Conservation (phyloP, 2,888 invertebrate species). For the Heliconius erato region DNA sequence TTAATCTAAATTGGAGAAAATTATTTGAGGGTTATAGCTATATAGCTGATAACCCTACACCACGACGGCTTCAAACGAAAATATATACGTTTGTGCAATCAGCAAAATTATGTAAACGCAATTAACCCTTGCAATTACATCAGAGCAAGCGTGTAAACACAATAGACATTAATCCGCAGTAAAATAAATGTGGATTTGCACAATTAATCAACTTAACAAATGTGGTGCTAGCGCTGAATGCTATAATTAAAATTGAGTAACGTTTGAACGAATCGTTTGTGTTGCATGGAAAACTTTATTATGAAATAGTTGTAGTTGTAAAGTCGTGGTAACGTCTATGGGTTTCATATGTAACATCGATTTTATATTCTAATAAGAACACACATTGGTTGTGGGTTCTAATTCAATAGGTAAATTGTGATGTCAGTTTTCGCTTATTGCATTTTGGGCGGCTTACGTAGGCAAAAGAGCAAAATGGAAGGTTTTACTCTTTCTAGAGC, state of each 20-base stretch:
- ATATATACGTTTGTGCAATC: constrained; percentile 4
- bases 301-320: not conserved
- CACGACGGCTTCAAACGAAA: not conserved
- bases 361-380: not conserved
- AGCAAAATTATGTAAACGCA: constrained; percentile 27
- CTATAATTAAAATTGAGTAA: constrained; percentile 17
- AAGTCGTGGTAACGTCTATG: not conserved
- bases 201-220: constrained; percentile 32
- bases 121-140: constrained; percentile 40
- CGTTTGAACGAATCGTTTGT: not conserved
- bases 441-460: no score
- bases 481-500: no score
- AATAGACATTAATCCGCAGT: constrained; percentile 31
- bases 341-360: not conserved
- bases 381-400: no score
- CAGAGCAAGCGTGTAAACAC: constrained; percentile 11
- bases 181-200: constrained; percentile 22
- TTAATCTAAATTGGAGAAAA: no score
- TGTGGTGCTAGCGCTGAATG: not conserved
- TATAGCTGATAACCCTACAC: no score
- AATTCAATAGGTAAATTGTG: no score
- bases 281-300: not conserved
- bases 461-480: no score
- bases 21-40: no score
- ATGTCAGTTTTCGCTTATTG: no score